These are phyloP conservation scores for Pocillopora grandis DNA, from an alignment of 92 coral and sea anemone genomes.

Conservation along the genomic window DNA sequence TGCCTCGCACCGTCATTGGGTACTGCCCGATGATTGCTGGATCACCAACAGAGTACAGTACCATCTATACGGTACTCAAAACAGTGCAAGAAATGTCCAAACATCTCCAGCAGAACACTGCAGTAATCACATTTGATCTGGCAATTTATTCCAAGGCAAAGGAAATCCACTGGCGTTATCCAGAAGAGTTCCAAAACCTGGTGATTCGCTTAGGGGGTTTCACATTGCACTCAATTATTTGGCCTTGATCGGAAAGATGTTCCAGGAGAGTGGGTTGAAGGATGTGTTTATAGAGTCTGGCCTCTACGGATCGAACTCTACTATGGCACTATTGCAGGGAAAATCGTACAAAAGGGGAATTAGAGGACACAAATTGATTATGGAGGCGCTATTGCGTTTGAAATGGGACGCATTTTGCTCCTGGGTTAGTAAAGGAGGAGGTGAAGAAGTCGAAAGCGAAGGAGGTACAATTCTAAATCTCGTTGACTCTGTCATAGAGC, in stretches of 20 bases:
- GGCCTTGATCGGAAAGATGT: too few species aligned
- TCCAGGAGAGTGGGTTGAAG: too few species aligned
- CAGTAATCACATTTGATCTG: slow-evolving; percentile 38
- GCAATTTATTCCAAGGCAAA: slow-evolving; percentile 64
- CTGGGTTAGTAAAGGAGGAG: slow-evolving; percentile 2
- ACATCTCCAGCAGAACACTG: too few species aligned
- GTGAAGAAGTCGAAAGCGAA: not conserved
- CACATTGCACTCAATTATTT: not conserved
- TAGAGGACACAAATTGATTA: slow-evolving; percentile 12
- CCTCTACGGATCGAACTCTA: slow-evolving; percentile 26
- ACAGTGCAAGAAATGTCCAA: too few species aligned
- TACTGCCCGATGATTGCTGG: slow-evolving; percentile 75
- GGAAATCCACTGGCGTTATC: slow-evolving; percentile 56
- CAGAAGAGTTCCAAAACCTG: slow-evolving; percentile 51
- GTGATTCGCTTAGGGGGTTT: slow-evolving; percentile 65
- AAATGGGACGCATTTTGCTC: slow-evolving; percentile 49
- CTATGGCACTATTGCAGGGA: slow-evolving; percentile 41
- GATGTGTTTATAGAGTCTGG: too few species aligned
- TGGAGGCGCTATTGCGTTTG: slow-evolving; percentile 1
- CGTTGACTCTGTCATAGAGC: too few species aligned
- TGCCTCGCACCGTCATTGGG: slow-evolving; percentile 52
- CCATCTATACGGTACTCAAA: too few species aligned
- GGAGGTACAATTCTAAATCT: too few species aligned
- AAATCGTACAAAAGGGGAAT: slow-evolving; percentile 58
- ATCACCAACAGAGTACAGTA: slow-evolving; percentile 20